Evolutionary conservation across 2,113 vertebrate genomes (phyloP).

Genomic region (Bubo bubo): DNA sequence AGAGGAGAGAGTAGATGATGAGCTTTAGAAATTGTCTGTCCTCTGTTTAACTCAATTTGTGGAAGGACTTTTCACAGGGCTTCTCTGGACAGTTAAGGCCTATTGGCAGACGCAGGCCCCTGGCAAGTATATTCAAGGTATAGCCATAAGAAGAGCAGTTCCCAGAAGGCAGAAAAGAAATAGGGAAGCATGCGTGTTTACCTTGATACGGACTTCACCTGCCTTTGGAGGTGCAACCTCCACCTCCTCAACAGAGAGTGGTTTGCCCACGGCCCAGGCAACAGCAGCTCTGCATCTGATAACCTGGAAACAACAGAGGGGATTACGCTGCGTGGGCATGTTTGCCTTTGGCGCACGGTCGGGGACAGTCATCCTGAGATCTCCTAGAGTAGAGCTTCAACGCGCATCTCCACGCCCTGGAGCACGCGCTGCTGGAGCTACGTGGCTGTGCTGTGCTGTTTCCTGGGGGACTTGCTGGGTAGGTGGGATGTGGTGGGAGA

Average conservation of each 20-base stretch:
- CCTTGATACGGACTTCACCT: conserved; percentile 72
- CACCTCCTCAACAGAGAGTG: conserved; percentile 70
- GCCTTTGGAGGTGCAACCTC: conserved; percentile 72
- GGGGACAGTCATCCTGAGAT: fast-evolving
- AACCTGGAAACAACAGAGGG: conserved; percentile 20
- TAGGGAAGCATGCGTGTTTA: background rate
- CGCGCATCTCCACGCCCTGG: too few relatives aligned
- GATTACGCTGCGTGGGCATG: fast-evolving
- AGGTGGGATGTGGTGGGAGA: background rate
- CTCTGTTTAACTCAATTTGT: background rate
- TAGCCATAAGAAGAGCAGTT: background rate
- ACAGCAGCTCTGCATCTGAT: conserved; percentile 78
- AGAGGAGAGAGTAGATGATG: fast-evolving
- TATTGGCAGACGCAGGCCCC: background rate
- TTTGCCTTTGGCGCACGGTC: fast-evolving
- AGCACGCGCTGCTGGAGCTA: background rate
- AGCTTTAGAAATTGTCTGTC: background rate
- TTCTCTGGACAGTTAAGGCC: background rate
- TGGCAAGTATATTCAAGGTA: background rate
- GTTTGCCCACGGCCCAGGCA: conserved; percentile 61
- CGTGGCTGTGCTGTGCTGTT: background rate
- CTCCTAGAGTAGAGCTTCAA: too few relatives aligned
- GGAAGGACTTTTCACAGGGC: background rate
- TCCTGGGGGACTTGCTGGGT: background rate
- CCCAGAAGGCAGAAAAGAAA: background rate